Percentiles rank a stretch among this genome's conserved stretches.
Conservation (phyloP, 2,113 vertebrate genomes). For the Zeus faber region DNA sequence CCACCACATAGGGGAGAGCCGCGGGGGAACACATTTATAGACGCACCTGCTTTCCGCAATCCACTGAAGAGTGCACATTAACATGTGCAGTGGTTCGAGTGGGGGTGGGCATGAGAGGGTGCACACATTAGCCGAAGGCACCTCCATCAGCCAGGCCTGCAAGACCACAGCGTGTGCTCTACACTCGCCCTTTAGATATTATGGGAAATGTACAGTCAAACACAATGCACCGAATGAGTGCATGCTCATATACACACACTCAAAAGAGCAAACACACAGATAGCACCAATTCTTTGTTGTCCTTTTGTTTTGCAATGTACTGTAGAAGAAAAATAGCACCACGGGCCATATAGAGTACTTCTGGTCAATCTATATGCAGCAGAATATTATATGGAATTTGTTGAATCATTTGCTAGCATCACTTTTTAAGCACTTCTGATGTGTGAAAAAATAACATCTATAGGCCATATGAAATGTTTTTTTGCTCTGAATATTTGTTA, state of each 20-base stretch:
- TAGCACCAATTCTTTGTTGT: not conserved
- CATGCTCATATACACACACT: conserved; percentile 8
- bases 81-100: conserved; percentile 29
- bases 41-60: conserved; percentile 57
- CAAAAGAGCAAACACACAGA: not conserved
- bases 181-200: not conserved
- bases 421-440: too few species aligned
- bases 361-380: too few species aligned
- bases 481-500: too few species aligned
- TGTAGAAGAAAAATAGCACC: too few species aligned
- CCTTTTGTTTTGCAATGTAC: too few species aligned
- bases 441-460: too few species aligned
- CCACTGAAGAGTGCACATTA: conserved; percentile 40
- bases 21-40: conserved; percentile 55
- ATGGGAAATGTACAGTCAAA: not conserved
- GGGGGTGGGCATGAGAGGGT: conserved; percentile 24
- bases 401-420: too few species aligned
- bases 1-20: conserved; percentile 41
- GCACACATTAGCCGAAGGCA: not conserved
- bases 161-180: conserved; percentile 20
- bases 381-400: too few species aligned
- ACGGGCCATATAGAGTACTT: too few species aligned
- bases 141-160: not conserved
- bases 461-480: too few species aligned
- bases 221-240: not conserved